Evolutionary conservation across 2,113 vertebrate species (phyloP).

Genomic region (Casuarius casuarius): DNA sequence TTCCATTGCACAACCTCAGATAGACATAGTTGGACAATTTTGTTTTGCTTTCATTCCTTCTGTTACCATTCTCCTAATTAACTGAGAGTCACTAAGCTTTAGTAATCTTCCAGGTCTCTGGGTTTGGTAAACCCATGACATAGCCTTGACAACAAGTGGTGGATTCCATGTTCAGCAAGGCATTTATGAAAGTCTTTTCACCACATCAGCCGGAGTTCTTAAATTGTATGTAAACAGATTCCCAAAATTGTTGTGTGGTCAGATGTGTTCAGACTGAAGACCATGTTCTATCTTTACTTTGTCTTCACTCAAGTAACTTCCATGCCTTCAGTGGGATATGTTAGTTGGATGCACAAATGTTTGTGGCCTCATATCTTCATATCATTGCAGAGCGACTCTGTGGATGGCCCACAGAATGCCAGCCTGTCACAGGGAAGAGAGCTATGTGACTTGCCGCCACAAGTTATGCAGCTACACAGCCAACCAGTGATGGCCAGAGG

Average conservation of each 20-base stretch:
- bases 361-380: neutral
- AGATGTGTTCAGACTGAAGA: neutral
- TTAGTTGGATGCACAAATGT: neutral
- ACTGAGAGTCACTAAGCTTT: neutral
- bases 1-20: neutral
- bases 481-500: neutral
- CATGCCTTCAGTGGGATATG: neutral
- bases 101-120: neutral
- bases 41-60: neutral
- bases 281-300: neutral
- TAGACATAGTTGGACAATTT: neutral
- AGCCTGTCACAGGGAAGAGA: neutral
- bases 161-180: neutral
- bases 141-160: neutral
- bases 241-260: neutral
- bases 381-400: neutral
- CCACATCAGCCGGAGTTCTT: neutral
- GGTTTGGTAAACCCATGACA: neutral
- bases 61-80: neutral
- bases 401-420: conserved; percentile 5
- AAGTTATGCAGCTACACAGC: conserved; percentile 26
- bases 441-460: conserved; percentile 18
- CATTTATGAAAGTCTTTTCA: neutral
- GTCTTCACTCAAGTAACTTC: neutral
- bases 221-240: neutral